phyloP scores from a whole-genome alignment of 2,888 invertebrate species.

The Dryobotodes eremita region DNA sequence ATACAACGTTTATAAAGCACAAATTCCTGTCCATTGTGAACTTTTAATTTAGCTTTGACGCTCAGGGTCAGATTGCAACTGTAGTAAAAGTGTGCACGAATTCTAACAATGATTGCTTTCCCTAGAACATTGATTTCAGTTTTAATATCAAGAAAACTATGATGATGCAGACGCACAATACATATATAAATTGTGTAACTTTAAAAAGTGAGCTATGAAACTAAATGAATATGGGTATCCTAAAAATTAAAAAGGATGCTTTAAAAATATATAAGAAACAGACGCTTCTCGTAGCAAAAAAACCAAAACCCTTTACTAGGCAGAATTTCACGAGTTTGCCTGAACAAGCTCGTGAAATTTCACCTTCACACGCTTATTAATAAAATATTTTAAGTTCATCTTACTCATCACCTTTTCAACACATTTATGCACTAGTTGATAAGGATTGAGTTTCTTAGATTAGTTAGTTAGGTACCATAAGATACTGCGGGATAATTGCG shows the following conservation, averaged over 20 bases:
- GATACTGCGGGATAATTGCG: background rate
- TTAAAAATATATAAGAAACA: background rate
- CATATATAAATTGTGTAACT: slow-evolving; percentile 10
- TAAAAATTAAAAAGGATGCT: slow-evolving; percentile 16
- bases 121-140: background rate
- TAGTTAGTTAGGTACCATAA: background rate
- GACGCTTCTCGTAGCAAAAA: background rate
- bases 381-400: background rate
- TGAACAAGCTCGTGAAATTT: background rate
- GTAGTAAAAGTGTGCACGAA: background rate
- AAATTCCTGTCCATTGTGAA: background rate
- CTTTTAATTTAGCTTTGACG: background rate
- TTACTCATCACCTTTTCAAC: background rate
- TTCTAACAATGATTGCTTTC: background rate
- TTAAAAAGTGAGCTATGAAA: slow-evolving; percentile 11
- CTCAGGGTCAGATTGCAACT: too few relatives aligned
- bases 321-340: background rate
- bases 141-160: slow-evolving; percentile 16
- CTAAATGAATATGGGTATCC: slow-evolving; percentile 16
- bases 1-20: background rate
- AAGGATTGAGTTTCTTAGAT: too few relatives aligned
- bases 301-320: background rate
- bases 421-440: background rate
- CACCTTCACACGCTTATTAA: background rate
- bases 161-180: slow-evolving; percentile 5